A percentile compares a stretch with the other conserved stretches of the same genome.
Conservation (phyloP, 1,140 invertebrate genomes). For the Drosophila elegans region DNA sequence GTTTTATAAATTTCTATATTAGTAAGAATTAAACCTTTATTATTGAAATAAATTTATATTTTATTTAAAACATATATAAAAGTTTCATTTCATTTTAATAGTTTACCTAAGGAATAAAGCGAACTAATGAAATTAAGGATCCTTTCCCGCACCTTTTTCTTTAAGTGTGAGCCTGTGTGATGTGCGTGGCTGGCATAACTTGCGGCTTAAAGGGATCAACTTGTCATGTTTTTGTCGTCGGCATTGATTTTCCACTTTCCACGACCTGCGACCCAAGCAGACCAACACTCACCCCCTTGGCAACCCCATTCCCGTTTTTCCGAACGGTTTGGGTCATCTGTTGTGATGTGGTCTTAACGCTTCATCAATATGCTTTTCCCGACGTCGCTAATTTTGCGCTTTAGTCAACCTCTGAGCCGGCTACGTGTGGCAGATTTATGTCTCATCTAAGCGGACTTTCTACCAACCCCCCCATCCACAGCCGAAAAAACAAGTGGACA, state of each 20-base stretch:
- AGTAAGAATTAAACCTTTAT: too few species aligned
- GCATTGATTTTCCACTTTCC: slow-evolving; percentile 81
- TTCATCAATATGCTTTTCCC: slow-evolving; percentile 81
- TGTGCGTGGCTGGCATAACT: slow-evolving; percentile 82
- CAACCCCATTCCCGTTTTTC: slow-evolving; percentile 1
- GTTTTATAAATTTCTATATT: too few species aligned
- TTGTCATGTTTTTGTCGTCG: slow-evolving; percentile 78
- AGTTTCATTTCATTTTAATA: too few species aligned
- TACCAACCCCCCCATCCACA: background rate
- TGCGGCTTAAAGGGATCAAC: slow-evolving; percentile 82
- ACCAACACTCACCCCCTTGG: slow-evolving; percentile 8
- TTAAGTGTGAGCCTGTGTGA: slow-evolving; percentile 14
- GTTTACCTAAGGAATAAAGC: too few species aligned
- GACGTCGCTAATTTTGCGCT: slow-evolving; percentile 73
- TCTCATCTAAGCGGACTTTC: slow-evolving; percentile 42
- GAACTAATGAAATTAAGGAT: background rate
- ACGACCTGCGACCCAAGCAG: slow-evolving; percentile 44
- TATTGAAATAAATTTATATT: too few species aligned
- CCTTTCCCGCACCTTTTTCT: background rate
- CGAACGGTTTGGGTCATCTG: slow-evolving; percentile 59
- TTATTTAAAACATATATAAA: too few species aligned
- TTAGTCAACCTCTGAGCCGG: slow-evolving; percentile 64
- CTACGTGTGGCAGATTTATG: slow-evolving; percentile 80
- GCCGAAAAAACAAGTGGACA: slow-evolving; percentile 61
- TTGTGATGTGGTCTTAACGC: slow-evolving; percentile 73